Evolutionary conservation across 1,140 invertebrate species (phyloP), one percentile per base, ranked within the genome.

Genomic region (Battus philenor): DNA sequence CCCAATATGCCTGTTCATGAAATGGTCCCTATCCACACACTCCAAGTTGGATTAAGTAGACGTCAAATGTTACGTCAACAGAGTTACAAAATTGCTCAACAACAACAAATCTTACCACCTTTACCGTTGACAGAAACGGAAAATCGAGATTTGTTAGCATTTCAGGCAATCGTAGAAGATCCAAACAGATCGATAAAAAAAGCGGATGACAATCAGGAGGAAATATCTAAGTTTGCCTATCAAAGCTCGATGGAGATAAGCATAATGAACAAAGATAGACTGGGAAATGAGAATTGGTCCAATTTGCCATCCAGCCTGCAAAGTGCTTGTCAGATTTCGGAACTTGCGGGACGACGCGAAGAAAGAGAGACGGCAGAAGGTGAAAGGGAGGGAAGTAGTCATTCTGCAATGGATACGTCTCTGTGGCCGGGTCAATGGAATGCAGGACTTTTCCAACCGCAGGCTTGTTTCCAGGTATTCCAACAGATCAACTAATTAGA

Each of bases 81-180:
- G 39, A 94, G 93, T 29, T 94, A 94, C 70, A 94, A 94, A 64
- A 90, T 93, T 45, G 92, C 92, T 18, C 92, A 94, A 73, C 92
- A 93, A 67, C 92, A 93, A 66, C 87, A 91, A 59, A 87, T 92
- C 52, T 73, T 92, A 9, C 89, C 90, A 1, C 89, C 90, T 0
- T 66, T 89, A 24, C 87, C 88, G 2, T 56, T 90, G 6, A 88
- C 84, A 1, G 89, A 90, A 63, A 87, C 79, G 2, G 89, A 90
- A 47, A 90, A 87, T 49, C 84, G 89, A 59, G 89, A 90, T 60
- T 66, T 90, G 18, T 56, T 90, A 22, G 88, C 89, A 3, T 90
- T 90, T 66, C 89, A 90, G 54, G 84, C 87, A 2, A 86, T 88
- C 31, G 87, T 88, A 1, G 87, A 89, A 51, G 87, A 87, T 5